Evolutionary conservation across 2,113 vertebrate species (phyloP).

Genomic region (Cynocephalus volans): DNA sequence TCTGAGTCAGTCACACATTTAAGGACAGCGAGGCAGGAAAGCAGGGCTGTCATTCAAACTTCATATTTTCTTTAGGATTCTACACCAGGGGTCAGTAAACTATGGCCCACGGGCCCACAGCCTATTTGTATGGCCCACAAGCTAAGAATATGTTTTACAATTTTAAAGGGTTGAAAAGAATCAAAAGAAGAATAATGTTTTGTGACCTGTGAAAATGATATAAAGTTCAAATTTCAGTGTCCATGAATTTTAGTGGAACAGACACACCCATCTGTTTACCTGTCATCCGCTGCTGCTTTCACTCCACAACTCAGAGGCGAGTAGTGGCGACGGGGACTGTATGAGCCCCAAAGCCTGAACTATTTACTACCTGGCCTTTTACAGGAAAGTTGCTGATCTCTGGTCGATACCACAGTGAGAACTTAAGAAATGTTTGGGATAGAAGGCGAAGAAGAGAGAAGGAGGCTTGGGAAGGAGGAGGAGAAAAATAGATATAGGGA

Average conservation of each 20-base stretch:
- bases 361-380: neutral
- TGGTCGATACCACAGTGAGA: neutral
- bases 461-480: neutral
- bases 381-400: neutral
- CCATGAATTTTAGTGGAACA: neutral
- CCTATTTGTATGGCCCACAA: neutral
- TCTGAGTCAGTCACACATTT: neutral
- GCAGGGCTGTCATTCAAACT: neutral
- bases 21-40: neutral
- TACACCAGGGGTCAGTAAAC: neutral
- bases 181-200: constrained; percentile 7
- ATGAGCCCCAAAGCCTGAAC: neutral
- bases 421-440: neutral
- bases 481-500: neutral
- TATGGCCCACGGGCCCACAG: accelerated
- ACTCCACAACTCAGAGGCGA: neutral
- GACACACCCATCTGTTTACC: neutral
- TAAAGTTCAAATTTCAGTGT: constrained; percentile 40
- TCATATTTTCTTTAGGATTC: neutral
- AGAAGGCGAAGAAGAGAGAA: neutral
- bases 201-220: constrained; percentile 49
- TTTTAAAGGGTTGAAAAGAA: constrained; percentile 39
- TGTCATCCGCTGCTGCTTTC: neutral
- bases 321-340: neutral
- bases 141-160: neutral